These are phyloP conservation scores for Villa cingulata DNA, from an alignment of 2,888 invertebrate species.

Conservation along the genomic window DNA sequence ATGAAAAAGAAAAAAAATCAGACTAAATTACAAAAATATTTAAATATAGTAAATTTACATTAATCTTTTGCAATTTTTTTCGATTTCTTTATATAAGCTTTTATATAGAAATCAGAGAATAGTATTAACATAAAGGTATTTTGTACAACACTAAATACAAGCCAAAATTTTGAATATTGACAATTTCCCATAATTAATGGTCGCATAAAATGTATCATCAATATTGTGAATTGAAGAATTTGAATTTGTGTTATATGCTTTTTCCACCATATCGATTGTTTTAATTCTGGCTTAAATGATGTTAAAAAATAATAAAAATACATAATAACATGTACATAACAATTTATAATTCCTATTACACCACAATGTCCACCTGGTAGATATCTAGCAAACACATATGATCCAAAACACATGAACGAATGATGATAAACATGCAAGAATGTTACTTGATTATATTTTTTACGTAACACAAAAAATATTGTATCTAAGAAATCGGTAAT, in stretches of 20 bases:
- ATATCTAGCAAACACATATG: constrained; percentile 46
- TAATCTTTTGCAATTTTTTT: not conserved
- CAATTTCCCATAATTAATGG: constrained; percentile 41
- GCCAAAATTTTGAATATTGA: constrained; percentile 42
- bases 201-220: constrained; percentile 43
- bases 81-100: constrained; percentile 40
- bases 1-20: too few relatives aligned
- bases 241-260: constrained; percentile 74
- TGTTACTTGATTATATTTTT: constrained; percentile 52
- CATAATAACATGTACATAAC: constrained; percentile 67
- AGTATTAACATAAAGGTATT: constrained; percentile 51
- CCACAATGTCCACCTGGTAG: constrained; percentile 51
- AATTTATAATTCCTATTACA: constrained; percentile 52
- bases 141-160: constrained; percentile 46
- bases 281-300: constrained; percentile 54
- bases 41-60: too few relatives aligned
- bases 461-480: constrained; percentile 53
- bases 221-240: constrained; percentile 55
- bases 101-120: constrained; percentile 54
- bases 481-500: constrained; percentile 52
- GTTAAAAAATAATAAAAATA: constrained; percentile 68
- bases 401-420: constrained; percentile 49
- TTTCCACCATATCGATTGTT: constrained; percentile 68
- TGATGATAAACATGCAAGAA: constrained; percentile 61
- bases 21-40: too few relatives aligned